Conservation (phyloP, 2,797 vertebrate genomes). For the Sus cebifrons region DNA sequence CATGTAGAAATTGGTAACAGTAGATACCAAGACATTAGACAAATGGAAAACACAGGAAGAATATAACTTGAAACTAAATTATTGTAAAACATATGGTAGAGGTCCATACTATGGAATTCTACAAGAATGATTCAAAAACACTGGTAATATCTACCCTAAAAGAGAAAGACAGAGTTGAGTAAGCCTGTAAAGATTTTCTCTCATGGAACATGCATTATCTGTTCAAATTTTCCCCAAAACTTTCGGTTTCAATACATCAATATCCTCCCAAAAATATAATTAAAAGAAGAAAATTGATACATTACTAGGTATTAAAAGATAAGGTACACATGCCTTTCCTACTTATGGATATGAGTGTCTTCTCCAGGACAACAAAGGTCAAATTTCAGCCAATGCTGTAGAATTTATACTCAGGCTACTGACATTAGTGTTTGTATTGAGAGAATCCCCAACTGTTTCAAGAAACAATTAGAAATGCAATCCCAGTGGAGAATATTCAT, state of each 20-base stretch:
- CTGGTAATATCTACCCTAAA: not conserved
- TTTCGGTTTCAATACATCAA: not conserved
- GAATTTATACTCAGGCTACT: constrained; percentile 3
- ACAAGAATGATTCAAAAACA: not conserved
- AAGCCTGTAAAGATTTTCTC: not conserved
- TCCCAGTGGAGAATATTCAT: not conserved
- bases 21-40: not conserved
- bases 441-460: not conserved
- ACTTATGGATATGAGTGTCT: not conserved
- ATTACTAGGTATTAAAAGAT: not conserved
- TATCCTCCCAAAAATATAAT: not conserved
- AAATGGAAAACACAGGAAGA: not conserved
- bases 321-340: not conserved
- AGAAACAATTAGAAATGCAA: constrained; percentile 1
- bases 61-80: not conserved
- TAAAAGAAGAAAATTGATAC: not conserved
- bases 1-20: not conserved
- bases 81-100: not conserved
- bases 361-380: not conserved
- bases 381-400: not conserved
- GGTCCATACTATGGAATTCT: not conserved
- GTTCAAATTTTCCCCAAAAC: not conserved
- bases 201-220: not conserved
- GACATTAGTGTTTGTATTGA: not conserved
- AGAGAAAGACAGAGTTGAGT: not conserved